These are phyloP conservation scores for Drosophila siamana DNA, from an alignment of 2,888 invertebrate genomes.

Conservation along the genomic window DNA sequence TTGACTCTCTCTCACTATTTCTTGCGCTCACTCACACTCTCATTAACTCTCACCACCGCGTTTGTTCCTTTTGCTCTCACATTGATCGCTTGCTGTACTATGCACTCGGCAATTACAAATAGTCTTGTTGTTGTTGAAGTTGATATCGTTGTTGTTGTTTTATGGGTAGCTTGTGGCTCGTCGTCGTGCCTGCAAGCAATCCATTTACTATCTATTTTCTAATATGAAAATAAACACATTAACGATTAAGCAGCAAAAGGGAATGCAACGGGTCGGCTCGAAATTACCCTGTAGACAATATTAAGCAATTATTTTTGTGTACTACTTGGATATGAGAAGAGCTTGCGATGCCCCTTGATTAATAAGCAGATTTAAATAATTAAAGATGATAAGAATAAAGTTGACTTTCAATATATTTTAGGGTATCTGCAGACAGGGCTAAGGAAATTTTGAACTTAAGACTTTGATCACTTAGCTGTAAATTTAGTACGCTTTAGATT, in stretches of 20 bases:
- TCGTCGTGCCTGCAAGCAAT: constrained; percentile 17
- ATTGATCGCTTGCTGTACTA: constrained; percentile 68
- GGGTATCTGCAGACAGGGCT: too few relatives aligned
- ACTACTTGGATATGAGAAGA: too few relatives aligned
- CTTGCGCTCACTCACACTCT: neutral
- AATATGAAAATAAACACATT: constrained; percentile 64
- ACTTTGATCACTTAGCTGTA: neutral
- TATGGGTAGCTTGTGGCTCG: constrained; percentile 21
- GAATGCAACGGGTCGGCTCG: neutral
- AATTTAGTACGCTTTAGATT: neutral
- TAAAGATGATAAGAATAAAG: too few relatives aligned
- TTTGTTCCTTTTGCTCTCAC: constrained; percentile 8
- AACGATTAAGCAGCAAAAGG: constrained; percentile 40
- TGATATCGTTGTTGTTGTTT: constrained; percentile 25
- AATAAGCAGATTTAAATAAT: too few relatives aligned
- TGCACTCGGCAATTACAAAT: constrained; percentile 52
- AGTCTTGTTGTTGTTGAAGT: constrained; percentile 24
- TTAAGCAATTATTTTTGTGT: too few relatives aligned
- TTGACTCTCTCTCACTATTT: constrained; percentile 9
- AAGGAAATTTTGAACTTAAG: neutral
- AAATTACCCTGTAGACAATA: constrained; percentile 14
- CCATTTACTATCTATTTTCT: constrained; percentile 69
- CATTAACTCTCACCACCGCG: neutral
- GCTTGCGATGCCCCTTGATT: too few relatives aligned
- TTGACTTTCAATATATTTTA: too few relatives aligned